These are phyloP conservation scores for Drosophila subpulchrella DNA, from an alignment of 1,140 invertebrate species.

Conservation along the genomic window DNA sequence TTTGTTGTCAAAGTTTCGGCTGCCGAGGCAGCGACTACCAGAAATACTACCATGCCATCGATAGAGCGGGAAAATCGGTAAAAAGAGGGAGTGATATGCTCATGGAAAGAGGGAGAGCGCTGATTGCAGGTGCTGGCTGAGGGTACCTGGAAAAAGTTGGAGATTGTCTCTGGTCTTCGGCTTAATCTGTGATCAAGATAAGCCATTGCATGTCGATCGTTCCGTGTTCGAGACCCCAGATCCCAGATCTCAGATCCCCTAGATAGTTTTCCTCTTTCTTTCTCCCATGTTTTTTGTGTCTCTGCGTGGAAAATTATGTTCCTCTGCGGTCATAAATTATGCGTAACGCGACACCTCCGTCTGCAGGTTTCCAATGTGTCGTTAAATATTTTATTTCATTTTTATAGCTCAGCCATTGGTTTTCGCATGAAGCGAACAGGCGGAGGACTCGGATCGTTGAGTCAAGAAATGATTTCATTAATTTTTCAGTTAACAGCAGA, in stretches of 20 bases:
- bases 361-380: slow-evolving; percentile 67
- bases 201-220: slow-evolving; percentile 57
- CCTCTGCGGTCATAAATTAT: slow-evolving; percentile 79
- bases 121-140: slow-evolving; percentile 44
- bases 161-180: slow-evolving; percentile 22
- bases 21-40: slow-evolving; percentile 69
- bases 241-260: slow-evolving; percentile 27
- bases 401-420: slow-evolving; percentile 54
- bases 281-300: background rate
- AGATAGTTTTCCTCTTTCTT: slow-evolving; percentile 49
- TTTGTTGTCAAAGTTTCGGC: slow-evolving; percentile 75
- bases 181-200: slow-evolving; percentile 62
- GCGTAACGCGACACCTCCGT: slow-evolving; percentile 84
- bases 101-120: slow-evolving; percentile 19
- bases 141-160: slow-evolving; percentile 33
- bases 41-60: slow-evolving; percentile 55
- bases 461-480: slow-evolving; percentile 75
- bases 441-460: slow-evolving; percentile 18
- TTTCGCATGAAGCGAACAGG: slow-evolving; percentile 29
- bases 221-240: slow-evolving; percentile 40
- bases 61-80: slow-evolving; percentile 39
- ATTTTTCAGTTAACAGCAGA: slow-evolving; percentile 68
- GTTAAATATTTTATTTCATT: slow-evolving; percentile 76
- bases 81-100: slow-evolving; percentile 1
- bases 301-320: slow-evolving; percentile 66